These are phyloP conservation scores for Adelphocoris suturalis DNA, from an alignment of 2,888 invertebrate genomes.

Conservation along the genomic window DNA sequence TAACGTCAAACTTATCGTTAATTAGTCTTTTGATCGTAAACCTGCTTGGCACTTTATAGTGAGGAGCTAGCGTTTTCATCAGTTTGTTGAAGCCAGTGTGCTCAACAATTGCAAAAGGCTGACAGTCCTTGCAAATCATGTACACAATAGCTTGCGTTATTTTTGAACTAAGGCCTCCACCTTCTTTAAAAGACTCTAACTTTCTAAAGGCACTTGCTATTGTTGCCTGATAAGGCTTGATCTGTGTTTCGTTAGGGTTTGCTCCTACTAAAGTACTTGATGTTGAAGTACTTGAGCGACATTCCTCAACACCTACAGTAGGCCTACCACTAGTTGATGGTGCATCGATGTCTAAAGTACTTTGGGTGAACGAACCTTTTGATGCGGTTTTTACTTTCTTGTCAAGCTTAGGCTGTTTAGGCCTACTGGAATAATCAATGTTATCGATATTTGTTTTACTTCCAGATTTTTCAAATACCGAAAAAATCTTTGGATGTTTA, in stretches of 20 bases:
- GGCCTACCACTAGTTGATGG: conserved; percentile 17
- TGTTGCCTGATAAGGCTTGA: conserved; percentile 74
- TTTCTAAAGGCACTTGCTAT: conserved; percentile 75
- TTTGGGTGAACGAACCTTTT: no score
- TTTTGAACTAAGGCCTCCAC: conserved; percentile 48
- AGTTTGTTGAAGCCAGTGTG: conserved; percentile 74
- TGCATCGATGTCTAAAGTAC: neutral
- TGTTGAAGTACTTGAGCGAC: neutral
- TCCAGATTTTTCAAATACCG: no score
- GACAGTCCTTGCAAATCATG: conserved; percentile 74
- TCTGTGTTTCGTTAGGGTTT: conserved; percentile 4
- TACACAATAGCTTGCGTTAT: conserved; percentile 74
- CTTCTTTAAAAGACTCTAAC: no score
- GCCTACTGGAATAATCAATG: no score
- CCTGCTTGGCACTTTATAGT: conserved; percentile 73
- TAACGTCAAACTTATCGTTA: conserved; percentile 67
- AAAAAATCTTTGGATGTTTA: no score
- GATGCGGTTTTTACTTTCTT: no score
- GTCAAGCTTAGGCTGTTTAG: no score
- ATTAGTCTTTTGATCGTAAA: conserved; percentile 73
- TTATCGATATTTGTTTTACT: no score
- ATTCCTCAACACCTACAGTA: conserved; percentile 4
- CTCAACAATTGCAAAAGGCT: conserved; percentile 74
- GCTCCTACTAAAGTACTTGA: conserved; percentile 5
- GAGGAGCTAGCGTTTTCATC: conserved; percentile 73